Percentiles rank a stretch among this genome's conserved stretches.
These are phyloP conservation scores for Formica selysi DNA, from an alignment of 1,140 invertebrate genomes.

Conservation along the genomic window DNA sequence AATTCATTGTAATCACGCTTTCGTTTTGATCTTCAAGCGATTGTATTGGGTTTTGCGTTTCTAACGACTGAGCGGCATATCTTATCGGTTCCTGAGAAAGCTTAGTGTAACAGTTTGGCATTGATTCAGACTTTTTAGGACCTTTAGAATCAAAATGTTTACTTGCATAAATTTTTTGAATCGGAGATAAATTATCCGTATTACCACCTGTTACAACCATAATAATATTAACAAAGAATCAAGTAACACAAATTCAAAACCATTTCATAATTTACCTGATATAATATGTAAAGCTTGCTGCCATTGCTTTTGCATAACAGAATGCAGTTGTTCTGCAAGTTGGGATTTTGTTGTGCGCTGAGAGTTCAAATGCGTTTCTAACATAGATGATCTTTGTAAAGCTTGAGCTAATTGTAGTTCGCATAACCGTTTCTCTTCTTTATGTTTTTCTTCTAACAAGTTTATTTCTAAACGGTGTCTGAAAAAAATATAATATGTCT, in stretches of 20 bases:
- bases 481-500: conserved; percentile 63
- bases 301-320: conserved; percentile 93
- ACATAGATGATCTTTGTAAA: conserved; percentile 88
- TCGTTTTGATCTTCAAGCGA: conserved; percentile 76
- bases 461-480: conserved; percentile 91
- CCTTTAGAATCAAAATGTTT: conserved; percentile 80
- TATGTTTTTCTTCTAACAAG: conserved; percentile 92
- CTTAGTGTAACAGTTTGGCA: conserved; percentile 75
- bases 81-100: conserved; percentile 76
- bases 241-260: background rate
- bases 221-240: conserved; percentile 14
- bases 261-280: conserved; percentile 81
- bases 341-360: conserved; percentile 88
- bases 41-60: conserved; percentile 67
- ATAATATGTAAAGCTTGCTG: conserved; percentile 91
- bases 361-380: conserved; percentile 88
- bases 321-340: conserved; percentile 91
- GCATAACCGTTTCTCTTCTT: conserved; percentile 90
- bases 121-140: conserved; percentile 76
- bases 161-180: conserved; percentile 79
- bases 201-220: conserved; percentile 72
- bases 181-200: conserved; percentile 76
- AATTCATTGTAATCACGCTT: conserved; percentile 77
- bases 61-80: conserved; percentile 66
- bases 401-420: conserved; percentile 90